Percentiles rank a stretch among this genome's conserved stretches.
Evolutionary conservation across 2,113 vertebrate species (phyloP).

Genomic region (Ahaetulla prasina): DNA sequence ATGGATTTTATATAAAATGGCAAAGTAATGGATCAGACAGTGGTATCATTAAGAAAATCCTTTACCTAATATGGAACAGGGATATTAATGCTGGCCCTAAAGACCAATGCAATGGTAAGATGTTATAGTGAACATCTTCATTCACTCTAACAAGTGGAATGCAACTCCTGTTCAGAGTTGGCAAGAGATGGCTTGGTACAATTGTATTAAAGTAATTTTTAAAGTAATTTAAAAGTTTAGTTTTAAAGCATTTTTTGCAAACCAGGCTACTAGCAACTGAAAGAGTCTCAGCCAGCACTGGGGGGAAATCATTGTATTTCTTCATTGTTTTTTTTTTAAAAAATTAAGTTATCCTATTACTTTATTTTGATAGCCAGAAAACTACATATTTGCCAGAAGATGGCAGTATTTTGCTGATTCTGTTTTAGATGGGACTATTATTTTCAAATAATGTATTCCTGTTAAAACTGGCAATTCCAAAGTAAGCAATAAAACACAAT

Average conservation of each 20-base stretch:
- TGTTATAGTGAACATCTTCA: background rate
- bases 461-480: background rate
- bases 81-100: background rate
- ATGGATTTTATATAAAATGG: background rate
- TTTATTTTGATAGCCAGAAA: background rate
- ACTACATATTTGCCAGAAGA: background rate
- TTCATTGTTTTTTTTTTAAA: background rate
- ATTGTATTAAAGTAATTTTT: background rate
- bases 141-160: background rate
- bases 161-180: background rate
- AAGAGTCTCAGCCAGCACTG: background rate
- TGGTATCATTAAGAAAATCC: background rate
- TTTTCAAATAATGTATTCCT: background rate
- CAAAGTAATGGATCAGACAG: background rate
- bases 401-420: slow-evolving; percentile 18
- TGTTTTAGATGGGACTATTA: background rate
- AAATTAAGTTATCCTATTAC: background rate
- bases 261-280: background rate
- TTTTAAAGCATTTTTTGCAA: background rate
- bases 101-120: background rate
- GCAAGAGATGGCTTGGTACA: background rate
- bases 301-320: background rate
- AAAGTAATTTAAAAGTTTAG: too few species aligned
- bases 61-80: background rate
- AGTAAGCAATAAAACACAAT: background rate